phyloP scores from a whole-genome alignment of 2,888 invertebrate species.

The Eurytoma californica region DNA sequence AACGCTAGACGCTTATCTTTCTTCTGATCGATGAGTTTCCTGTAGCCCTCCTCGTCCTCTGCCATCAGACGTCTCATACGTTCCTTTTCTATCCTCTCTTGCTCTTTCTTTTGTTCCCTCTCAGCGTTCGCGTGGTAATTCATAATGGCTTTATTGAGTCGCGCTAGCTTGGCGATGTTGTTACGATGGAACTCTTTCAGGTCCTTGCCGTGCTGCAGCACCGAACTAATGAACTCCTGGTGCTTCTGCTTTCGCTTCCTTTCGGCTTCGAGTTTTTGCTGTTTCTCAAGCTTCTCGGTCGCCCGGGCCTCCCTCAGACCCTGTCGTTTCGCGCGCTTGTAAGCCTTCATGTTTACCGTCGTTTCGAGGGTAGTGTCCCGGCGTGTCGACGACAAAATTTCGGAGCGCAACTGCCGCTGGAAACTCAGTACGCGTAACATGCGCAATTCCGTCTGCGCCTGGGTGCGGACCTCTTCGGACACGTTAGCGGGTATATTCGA shows the following conservation, averaged over 20 bases:
- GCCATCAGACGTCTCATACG: constrained; percentile 99
- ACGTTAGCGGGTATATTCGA: constrained; percentile 90
- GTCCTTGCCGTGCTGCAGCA: constrained; percentile 97
- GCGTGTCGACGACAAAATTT: constrained; percentile 89
- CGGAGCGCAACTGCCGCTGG: constrained; percentile 92
- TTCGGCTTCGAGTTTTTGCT: constrained; percentile 98
- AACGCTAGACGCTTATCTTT: constrained; percentile 99
- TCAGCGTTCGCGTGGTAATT: constrained; percentile 99
- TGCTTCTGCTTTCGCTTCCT: constrained; percentile 98
- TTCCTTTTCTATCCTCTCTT: constrained; percentile 98
- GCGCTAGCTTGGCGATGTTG: constrained; percentile 88
- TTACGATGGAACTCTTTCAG: constrained; percentile 98
- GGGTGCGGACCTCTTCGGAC: constrained; percentile 91
- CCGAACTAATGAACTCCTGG: constrained; percentile 96
- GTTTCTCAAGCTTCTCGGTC: constrained; percentile 98
- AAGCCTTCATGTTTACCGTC: constrained; percentile 96
- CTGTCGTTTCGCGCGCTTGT: constrained; percentile 97
- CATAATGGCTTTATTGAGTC: constrained; percentile 96
- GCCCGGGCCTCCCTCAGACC: constrained; percentile 97
- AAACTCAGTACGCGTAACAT: constrained; percentile 96
- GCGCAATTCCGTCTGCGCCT: constrained; percentile 95
- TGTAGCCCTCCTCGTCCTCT: constrained; percentile 99
- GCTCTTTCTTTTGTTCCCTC: constrained; percentile 99
- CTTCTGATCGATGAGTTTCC: constrained; percentile 99
- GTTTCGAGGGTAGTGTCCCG: constrained; percentile 98